These are phyloP conservation scores for Actias luna DNA, from an alignment of 2,888 invertebrate species.

Conservation along the genomic window DNA sequence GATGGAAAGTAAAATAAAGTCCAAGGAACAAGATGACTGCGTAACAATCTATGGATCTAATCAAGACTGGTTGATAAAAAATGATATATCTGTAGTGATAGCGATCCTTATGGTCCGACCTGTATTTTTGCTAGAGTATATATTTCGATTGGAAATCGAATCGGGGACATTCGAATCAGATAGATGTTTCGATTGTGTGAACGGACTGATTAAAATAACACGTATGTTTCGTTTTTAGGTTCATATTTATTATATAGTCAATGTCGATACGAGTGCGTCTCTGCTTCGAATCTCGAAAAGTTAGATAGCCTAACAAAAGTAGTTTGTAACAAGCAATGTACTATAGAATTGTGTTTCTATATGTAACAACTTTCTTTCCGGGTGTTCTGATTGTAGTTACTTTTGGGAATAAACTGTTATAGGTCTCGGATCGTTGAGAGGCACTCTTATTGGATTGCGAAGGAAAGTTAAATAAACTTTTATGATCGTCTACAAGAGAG, in stretches of 20 bases:
- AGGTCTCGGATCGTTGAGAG: constrained; percentile 17
- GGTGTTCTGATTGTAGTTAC: constrained; percentile 40
- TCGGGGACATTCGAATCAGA: background rate
- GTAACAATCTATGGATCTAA: background rate
- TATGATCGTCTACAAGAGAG: background rate
- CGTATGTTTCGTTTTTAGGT: background rate
- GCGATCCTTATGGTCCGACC: background rate
- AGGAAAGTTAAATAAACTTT: constrained; percentile 5
- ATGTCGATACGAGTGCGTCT: background rate
- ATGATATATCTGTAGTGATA: background rate
- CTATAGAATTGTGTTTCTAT: constrained; percentile 40
- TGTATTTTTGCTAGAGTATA: too few relatives aligned
- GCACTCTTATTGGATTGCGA: constrained; percentile 15
- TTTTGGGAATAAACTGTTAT: constrained; percentile 25
- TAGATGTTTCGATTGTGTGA: background rate
- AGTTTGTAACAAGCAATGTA: constrained; percentile 52
- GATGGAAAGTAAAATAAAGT: background rate
- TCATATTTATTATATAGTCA: background rate
- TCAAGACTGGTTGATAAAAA: background rate
- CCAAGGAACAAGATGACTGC: background rate
- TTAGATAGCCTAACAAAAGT: constrained; percentile 59
- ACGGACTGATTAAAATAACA: background rate
- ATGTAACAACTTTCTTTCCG: constrained; percentile 47
- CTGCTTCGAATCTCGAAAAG: constrained; percentile 43
- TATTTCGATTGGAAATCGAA: background rate